Evolutionary conservation across 2,113 vertebrate species (phyloP).

Genomic region (Rissa tridactyla): DNA sequence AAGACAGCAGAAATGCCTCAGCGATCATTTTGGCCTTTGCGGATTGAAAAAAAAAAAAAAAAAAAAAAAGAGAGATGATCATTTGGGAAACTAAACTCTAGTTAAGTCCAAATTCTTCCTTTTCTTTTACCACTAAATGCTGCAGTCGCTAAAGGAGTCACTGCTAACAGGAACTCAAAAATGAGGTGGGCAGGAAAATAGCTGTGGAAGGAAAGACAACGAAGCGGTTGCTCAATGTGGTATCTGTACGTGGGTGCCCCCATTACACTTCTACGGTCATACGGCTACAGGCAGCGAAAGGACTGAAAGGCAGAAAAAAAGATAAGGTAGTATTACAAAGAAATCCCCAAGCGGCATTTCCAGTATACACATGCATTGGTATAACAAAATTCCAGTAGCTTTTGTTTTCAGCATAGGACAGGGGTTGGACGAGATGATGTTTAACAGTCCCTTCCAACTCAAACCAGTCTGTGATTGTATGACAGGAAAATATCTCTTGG

Average conservation of each 20-base stretch:
- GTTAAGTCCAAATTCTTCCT: neutral
- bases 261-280: neutral
- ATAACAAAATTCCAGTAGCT: neutral
- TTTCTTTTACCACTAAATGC: neutral
- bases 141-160: neutral
- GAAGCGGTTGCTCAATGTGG: neutral
- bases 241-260: neutral
- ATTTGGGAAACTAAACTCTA: neutral
- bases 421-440: neutral
- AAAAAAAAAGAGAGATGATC: too few relatives aligned
- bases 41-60: neutral
- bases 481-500: slow-evolving; percentile 61
- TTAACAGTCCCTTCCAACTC: neutral
- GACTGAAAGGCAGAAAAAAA: neutral
- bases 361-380: neutral
- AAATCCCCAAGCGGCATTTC: neutral
- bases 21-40: neutral
- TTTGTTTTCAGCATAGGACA: slow-evolving; percentile 32
- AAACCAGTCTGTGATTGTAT: neutral
- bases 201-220: neutral
- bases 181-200: neutral
- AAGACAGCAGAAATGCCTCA: neutral
- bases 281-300: neutral
- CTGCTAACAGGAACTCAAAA: neutral
- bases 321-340: neutral